Evolutionary conservation across 2,888 invertebrate species (phyloP).

Genomic region (Lomographa bimaculata): DNA sequence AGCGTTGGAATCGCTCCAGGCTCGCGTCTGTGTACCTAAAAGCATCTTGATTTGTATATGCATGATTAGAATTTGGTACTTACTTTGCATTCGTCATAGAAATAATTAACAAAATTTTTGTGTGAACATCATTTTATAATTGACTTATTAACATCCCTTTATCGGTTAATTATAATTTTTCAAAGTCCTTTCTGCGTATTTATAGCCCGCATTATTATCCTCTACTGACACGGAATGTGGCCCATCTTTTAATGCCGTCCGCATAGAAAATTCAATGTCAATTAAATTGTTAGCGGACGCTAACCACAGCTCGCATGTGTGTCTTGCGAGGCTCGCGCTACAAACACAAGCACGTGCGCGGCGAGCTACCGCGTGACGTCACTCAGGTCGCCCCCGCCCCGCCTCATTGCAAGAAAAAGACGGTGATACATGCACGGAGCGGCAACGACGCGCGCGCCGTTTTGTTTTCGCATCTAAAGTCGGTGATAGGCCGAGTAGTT

Average conservation of each 20-base stretch:
- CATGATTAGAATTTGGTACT: constrained; percentile 6
- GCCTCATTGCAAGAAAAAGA: constrained; percentile 59
- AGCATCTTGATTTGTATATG: constrained; percentile 8
- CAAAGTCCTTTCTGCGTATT: too few species aligned
- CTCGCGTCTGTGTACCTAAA: constrained; percentile 34
- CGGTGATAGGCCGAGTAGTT: constrained; percentile 74
- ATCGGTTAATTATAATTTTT: too few species aligned
- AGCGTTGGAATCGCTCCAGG: constrained; percentile 71
- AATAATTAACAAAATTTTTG: too few species aligned
- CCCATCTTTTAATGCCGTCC: constrained; percentile 31
- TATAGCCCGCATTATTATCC: too few species aligned
- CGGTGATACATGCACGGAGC: constrained; percentile 48
- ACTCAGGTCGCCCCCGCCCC: constrained; percentile 66
- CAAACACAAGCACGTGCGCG: constrained; percentile 81
- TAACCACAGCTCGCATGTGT: constrained; percentile 65
- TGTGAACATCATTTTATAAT: too few species aligned
- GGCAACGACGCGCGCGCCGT: constrained; percentile 73
- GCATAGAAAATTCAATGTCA: constrained; percentile 55
- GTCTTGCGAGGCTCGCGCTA: constrained; percentile 63
- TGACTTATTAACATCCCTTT: too few species aligned
- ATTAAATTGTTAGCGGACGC: constrained; percentile 52
- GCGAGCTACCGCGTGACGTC: constrained; percentile 66
- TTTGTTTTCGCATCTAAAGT: constrained; percentile 75
- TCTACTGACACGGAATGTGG: constrained; percentile 5
- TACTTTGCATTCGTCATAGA: too few species aligned